Evolutionary conservation across 2,888 invertebrate genomes (phyloP), one percentile per base, ranked within the genome.

Genomic region (Ctena decussata): DNA sequence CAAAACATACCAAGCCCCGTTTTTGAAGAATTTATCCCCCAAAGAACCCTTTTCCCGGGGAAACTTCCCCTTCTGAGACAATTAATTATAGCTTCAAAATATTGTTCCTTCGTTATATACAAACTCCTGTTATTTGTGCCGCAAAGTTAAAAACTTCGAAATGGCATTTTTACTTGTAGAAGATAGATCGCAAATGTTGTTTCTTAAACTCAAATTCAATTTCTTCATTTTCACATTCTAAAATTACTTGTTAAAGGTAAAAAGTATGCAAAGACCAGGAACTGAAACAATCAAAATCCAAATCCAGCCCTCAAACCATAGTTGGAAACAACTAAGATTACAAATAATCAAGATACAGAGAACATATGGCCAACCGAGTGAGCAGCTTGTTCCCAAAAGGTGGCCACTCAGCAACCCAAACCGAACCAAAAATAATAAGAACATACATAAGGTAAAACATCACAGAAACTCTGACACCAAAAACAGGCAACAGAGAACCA

Each of bases 41-140:
- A 57, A 57, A 57, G 57, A 57, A 57, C 57, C 57, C 57, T 57
- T 57, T 57, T 27, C 57, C 57, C 57, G 57, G 57, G 57, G 27
- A 57, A 57, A 57, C 18, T 27, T 57, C 27, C 57, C 57, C 57
- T 57, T 57, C 6, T 8, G 27, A 8, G 57, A 27, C 57, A 57
- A 24, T 30, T 8, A 11, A 57, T 30, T 57, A 27, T 57, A 24
- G 6, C 30, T 57, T 57, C 57, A 24, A 27, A 30, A 8, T 57
- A 30, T 57, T 15, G 27, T 5, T 30, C 3, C 30, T 57, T 11
- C 27, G 27, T 27, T 32, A 35, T 35, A 35, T 65, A 65, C 35
- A 65, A 35, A 65, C 65, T 65, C 65, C 35, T 65, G 65, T 65
- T 65, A 65, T 65, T 18, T 65, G 65, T 35, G 65, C 65, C 32